Percentiles rank a stretch among this genome's conserved stretches.
These are phyloP conservation scores for Podocnemis expansa DNA, from an alignment of 2,113 vertebrate species.

Conservation along the genomic window DNA sequence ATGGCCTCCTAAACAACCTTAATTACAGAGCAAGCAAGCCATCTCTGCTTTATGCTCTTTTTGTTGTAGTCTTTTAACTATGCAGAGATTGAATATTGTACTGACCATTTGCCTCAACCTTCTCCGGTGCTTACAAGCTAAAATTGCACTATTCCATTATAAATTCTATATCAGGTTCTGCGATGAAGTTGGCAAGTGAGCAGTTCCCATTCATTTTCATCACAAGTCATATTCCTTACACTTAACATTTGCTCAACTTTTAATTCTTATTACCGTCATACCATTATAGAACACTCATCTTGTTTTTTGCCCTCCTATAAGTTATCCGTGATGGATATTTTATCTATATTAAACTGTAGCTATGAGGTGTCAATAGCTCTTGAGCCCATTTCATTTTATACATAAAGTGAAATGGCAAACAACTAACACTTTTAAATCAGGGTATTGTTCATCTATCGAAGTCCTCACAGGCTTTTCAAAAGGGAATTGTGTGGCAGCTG, in stretches of 20 bases:
- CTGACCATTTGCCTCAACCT: not conserved
- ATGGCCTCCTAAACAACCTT: not conserved
- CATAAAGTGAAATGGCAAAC: not conserved
- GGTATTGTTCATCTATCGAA: not conserved
- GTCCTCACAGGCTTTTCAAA: not conserved
- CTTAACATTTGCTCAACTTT: not conserved
- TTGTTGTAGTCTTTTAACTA: not conserved
- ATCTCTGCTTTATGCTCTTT: not conserved
- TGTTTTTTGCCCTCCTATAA: not conserved
- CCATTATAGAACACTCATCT: not conserved
- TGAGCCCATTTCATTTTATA: not conserved
- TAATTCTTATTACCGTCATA: not conserved
- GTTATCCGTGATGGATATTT: fast-evolving
- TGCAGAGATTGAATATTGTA: not conserved
- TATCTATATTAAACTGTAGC: not conserved
- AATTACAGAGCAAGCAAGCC: not conserved
- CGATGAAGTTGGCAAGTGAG: not conserved
- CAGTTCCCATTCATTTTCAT: not conserved
- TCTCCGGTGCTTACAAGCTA: not conserved
- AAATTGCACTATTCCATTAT: not conserved
- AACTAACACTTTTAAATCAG: not conserved
- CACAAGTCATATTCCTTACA: not conserved
- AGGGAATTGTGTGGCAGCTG: not conserved
- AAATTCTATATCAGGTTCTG: not conserved
- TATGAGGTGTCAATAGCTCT: not conserved